Conservation (phyloP, 1,140 invertebrate genomes). For the Xylocopa sonorina region DNA sequence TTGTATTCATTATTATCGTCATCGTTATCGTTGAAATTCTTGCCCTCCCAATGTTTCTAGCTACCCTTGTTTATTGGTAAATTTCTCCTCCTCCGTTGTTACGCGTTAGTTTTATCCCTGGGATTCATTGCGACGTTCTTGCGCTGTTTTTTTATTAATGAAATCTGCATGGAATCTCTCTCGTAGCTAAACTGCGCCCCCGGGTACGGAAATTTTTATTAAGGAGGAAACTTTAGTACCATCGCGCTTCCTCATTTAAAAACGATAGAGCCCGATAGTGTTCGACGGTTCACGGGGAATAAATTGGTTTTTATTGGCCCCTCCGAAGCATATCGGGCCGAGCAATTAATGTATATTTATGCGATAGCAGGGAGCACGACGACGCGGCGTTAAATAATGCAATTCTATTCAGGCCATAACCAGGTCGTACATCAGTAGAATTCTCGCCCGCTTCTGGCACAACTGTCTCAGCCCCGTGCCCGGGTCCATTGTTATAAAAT, state of each 20-base stretch:
- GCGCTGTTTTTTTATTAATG: too few relatives aligned
- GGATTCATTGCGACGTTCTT: too few relatives aligned
- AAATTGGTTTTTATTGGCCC: slow-evolving; percentile 24
- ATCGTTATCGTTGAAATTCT: too few relatives aligned
- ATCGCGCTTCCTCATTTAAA: not conserved
- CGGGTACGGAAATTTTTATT: too few relatives aligned
- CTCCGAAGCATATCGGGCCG: not conserved
- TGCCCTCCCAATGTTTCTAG: too few relatives aligned
- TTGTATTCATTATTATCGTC: too few relatives aligned
- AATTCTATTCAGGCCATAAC: slow-evolving; percentile 42
- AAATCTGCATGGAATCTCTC: too few relatives aligned
- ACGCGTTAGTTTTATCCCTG: too few relatives aligned
- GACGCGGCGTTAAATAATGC: slow-evolving; percentile 53
- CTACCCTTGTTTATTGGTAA: too few relatives aligned
- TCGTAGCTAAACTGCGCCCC: too few relatives aligned
- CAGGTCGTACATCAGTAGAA: slow-evolving; percentile 30
- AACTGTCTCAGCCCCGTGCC: not conserved
- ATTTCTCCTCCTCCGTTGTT: too few relatives aligned
- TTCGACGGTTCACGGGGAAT: not conserved
- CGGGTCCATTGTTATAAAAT: slow-evolving; percentile 44
- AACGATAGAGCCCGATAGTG: not conserved
- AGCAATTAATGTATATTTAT: slow-evolving; percentile 54
- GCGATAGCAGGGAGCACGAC: not conserved
- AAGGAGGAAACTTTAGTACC: not conserved
- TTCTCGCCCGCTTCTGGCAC: slow-evolving; percentile 6